phyloP scores from a whole-genome alignment of 2,113 vertebrate genomes.

The Pluvialis apricaria region DNA sequence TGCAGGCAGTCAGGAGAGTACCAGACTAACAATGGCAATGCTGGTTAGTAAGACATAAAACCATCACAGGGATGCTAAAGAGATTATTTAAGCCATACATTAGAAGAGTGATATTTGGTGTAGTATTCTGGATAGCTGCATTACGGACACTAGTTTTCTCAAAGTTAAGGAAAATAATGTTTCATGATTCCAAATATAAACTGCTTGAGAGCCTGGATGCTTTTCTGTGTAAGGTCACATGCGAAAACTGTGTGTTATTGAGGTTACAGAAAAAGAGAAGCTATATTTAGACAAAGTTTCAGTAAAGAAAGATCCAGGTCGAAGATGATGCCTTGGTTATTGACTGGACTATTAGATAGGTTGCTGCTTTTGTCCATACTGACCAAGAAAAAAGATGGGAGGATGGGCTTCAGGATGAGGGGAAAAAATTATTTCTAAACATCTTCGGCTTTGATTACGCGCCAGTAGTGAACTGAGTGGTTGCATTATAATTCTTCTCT shows the following conservation, averaged over 20 bases:
- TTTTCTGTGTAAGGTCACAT: not conserved
- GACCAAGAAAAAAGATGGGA: not conserved
- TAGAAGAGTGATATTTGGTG: not conserved
- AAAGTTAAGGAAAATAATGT: not conserved
- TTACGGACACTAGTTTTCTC: not conserved
- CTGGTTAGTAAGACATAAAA: not conserved
- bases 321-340: not conserved
- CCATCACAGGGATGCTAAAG: not conserved
- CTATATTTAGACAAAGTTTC: not conserved
- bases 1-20: not conserved
- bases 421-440: not conserved
- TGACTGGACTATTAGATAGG: not conserved
- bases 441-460: not conserved
- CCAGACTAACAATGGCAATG: not conserved
- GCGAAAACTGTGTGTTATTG: not conserved
- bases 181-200: not conserved
- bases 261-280: not conserved
- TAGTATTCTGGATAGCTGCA: not conserved
- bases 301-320: not conserved
- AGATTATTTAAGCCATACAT: not conserved
- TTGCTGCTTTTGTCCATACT: not conserved
- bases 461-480: not conserved
- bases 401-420: not conserved
- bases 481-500: not conserved
- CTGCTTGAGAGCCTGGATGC: not conserved